Evolutionary conservation across 2,113 vertebrate genomes (phyloP).

Genomic region (Callipepla californica): DNA sequence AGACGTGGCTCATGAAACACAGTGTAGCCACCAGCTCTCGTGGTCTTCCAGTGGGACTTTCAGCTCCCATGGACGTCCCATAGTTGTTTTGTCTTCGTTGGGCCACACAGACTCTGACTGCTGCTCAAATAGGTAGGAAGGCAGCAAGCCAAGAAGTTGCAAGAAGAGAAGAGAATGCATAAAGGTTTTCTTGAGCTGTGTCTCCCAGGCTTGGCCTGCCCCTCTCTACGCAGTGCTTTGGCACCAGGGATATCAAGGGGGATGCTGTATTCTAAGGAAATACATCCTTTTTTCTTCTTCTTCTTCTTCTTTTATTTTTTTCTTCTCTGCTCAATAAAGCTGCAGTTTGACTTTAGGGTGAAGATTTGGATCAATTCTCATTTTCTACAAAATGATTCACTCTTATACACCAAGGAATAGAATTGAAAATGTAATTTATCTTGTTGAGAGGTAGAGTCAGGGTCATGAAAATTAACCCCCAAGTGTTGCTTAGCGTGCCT

Average conservation of each 20-base stretch:
- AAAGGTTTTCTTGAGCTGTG: accelerated
- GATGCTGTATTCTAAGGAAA: constrained; percentile 1
- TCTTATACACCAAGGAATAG: constrained; percentile 51
- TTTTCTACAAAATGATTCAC: constrained; percentile 69
- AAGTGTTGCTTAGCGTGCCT: constrained; percentile 10
- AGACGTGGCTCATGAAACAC: neutral
- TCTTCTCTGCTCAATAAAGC: constrained; percentile 60
- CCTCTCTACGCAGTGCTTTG: neutral
- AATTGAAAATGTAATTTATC: constrained; percentile 71
- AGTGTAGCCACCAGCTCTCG: accelerated
- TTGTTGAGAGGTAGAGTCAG: constrained; percentile 58
- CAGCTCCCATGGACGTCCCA: neutral
- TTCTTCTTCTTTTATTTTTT: neutral
- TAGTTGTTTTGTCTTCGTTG: neutral
- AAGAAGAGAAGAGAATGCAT: neutral
- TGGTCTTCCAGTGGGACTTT: neutral
- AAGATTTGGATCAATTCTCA: constrained; percentile 73
- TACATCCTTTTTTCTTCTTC: neutral
- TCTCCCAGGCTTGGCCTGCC: neutral
- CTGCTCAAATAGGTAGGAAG: neutral
- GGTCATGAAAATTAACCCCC: constrained; percentile 68
- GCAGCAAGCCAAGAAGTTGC: neutral
- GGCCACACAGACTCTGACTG: accelerated
- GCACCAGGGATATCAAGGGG: accelerated
- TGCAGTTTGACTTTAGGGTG: constrained; percentile 60